Percentiles rank a stretch among this genome's conserved stretches.
Conservation (phyloP, 2,113 vertebrate species). For the Sylvicapra grimmia region DNA sequence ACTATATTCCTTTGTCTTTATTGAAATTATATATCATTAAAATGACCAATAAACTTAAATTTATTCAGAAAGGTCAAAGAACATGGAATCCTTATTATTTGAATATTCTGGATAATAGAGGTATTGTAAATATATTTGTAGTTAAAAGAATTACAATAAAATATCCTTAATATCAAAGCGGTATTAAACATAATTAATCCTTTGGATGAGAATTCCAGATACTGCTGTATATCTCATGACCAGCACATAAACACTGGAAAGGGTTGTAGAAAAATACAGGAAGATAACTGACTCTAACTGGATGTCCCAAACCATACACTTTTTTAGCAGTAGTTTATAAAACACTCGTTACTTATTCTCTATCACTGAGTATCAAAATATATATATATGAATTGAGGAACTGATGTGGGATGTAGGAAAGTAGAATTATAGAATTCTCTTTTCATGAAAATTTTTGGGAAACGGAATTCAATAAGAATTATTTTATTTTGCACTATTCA, state of each 20-base stretch:
- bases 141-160: background rate
- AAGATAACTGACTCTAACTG: background rate
- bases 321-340: background rate
- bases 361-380: background rate
- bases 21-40: background rate
- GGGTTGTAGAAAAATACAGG: background rate
- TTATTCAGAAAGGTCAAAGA: background rate
- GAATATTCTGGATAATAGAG: background rate
- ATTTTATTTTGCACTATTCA: constrained; percentile 17
- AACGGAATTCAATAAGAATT: background rate
- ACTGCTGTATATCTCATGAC: background rate
- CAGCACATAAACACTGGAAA: background rate
- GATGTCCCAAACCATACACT: background rate
- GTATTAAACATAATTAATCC: background rate
- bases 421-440: background rate
- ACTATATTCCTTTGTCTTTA: background rate
- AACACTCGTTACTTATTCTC: background rate
- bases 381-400: background rate
- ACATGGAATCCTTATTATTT: background rate
- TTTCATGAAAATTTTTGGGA: background rate
- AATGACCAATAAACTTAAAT: background rate
- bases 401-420: background rate
- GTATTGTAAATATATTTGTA: background rate
- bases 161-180: background rate
- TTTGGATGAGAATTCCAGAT: constrained; percentile 1